These are phyloP conservation scores for Phenacoccus solenopsis DNA, from an alignment of 1,140 invertebrate genomes.

Conservation along the genomic window DNA sequence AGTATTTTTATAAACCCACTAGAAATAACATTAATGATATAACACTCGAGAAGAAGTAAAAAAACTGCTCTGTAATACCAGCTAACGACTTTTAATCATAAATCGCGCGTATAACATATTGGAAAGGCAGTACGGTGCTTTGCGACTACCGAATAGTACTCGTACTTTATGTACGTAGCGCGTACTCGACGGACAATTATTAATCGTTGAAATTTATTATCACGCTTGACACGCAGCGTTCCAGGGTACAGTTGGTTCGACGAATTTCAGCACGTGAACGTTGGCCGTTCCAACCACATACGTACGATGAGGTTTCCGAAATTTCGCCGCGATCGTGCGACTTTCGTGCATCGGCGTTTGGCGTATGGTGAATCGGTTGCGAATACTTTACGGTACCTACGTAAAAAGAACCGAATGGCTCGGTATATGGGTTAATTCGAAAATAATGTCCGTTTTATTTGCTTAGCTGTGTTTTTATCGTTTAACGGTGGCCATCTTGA, in stretches of 20 bases:
- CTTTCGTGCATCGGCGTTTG: not conserved
- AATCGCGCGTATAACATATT: not conserved
- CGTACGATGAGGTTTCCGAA: too few relatives aligned
- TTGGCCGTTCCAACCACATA: not conserved
- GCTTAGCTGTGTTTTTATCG: not conserved
- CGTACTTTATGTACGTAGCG: not conserved
- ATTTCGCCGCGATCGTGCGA: not conserved
- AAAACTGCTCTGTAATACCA: not conserved
- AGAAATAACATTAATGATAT: not conserved
- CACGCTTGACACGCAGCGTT: too few relatives aligned
- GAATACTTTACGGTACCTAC: too few relatives aligned
- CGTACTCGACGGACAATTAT: too few relatives aligned
- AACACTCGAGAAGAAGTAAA: not conserved
- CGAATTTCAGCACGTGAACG: not conserved
- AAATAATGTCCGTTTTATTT: conserved; percentile 16
- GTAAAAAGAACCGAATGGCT: too few relatives aligned
- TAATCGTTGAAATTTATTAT: not conserved
- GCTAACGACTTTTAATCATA: not conserved
- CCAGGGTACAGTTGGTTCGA: not conserved
- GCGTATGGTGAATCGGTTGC: too few relatives aligned
- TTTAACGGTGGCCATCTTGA: not conserved
- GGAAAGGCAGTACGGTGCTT: not conserved
- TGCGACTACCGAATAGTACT: not conserved
- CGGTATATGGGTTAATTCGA: conserved; percentile 5
- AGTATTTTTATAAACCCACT: not conserved